Percentiles rank a stretch among this genome's conserved stretches.
Conservation (phyloP, 1,140 invertebrate genomes). For the Planococcus citri region DNA sequence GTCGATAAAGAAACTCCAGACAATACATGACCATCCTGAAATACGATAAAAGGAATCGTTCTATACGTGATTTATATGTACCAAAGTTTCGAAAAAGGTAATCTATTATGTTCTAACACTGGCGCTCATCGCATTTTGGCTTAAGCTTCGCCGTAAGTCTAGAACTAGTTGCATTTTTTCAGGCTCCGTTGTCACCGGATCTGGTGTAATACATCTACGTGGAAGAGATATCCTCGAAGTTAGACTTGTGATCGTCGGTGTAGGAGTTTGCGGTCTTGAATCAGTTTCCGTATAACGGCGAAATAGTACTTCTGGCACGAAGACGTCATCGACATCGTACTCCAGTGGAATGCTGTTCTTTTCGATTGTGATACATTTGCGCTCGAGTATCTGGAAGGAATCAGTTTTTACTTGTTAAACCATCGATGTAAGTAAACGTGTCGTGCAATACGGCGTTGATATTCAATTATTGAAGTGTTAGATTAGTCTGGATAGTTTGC, state of each 20-base stretch:
- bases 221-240: neutral
- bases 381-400: neutral
- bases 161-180: conserved; percentile 36
- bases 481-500: too few species aligned
- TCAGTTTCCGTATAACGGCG: conserved; percentile 63
- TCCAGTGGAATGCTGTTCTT: neutral
- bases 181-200: conserved; percentile 31
- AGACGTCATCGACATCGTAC: conserved; percentile 24
- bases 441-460: too few species aligned
- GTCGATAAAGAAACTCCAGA: too few species aligned
- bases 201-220: conserved; percentile 30
- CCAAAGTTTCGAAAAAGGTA: neutral
- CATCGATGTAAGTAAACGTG: too few species aligned
- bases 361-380: neutral
- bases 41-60: too few species aligned
- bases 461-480: too few species aligned
- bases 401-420: too few species aligned
- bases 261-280: conserved; percentile 58
- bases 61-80: too few species aligned
- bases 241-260: conserved; percentile 45
- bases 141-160: conserved; percentile 33
- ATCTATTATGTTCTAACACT: neutral
- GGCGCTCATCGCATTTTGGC: conserved; percentile 26
- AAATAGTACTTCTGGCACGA: conserved; percentile 46
- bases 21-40: too few species aligned